Evolutionary conservation across 2,888 invertebrate species (phyloP).

Genomic region (Phytoseiulus persimilis): DNA sequence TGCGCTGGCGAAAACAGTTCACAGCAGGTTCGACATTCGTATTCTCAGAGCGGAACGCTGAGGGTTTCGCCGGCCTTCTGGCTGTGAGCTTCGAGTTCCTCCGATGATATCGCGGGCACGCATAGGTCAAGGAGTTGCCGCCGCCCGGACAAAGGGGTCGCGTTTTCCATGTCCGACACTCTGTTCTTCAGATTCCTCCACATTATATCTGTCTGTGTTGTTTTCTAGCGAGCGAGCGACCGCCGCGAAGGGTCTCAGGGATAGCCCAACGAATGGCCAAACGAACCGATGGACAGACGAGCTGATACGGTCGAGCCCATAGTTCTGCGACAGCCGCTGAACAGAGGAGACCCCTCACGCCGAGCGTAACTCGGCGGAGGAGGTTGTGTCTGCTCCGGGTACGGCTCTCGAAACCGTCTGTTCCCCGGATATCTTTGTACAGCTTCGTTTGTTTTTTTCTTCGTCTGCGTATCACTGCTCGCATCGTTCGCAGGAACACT

Average conservation of each 20-base stretch:
- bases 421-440: no score
- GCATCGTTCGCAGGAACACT: no score
- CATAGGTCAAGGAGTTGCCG: neutral
- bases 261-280: neutral
- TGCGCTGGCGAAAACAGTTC: neutral
- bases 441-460: no score
- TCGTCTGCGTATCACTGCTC: no score
- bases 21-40: neutral
- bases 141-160: neutral
- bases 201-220: neutral
- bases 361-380: no score
- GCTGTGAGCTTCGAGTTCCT: neutral
- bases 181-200: neutral
- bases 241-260: neutral
- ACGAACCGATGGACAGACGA: neutral
- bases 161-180: neutral
- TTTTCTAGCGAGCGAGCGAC: neutral
- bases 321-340: no score
- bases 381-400: no score
- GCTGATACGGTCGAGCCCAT: neutral
- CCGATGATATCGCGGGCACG: neutral
- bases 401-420: no score
- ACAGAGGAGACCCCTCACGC: no score
- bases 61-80: neutral
- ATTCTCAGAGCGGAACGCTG: neutral